Evolutionary conservation across 2,113 vertebrate genomes (phyloP).

Genomic region (Fregetta grallaria): DNA sequence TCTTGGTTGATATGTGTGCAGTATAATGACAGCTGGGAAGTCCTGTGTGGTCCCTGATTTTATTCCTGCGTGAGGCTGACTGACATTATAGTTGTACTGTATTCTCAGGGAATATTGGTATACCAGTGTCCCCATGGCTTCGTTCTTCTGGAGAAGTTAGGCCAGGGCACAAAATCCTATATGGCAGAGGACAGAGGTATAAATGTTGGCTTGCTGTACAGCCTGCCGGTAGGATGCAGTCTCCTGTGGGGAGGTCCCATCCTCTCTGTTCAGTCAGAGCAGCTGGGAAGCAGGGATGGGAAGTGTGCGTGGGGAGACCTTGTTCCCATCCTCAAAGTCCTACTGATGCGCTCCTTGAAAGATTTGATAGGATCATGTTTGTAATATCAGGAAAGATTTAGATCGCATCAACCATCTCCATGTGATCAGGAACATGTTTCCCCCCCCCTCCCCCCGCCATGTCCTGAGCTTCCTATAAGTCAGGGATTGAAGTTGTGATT

Average conservation of each 20-base stretch:
- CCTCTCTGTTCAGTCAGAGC: neutral
- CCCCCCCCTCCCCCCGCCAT: fast-evolving
- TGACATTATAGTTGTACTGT: neutral
- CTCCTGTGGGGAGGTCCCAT: neutral
- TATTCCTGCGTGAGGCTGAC: neutral
- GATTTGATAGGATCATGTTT: neutral
- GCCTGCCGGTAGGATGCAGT: neutral
- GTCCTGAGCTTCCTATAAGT: neutral
- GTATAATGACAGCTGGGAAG: neutral
- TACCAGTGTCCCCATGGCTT: neutral
- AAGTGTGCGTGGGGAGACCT: neutral
- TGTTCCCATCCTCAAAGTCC: neutral
- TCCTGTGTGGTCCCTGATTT: neutral
- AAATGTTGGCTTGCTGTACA: neutral
- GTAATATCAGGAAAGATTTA: neutral
- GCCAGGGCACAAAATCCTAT: neutral
- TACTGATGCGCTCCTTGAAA: neutral
- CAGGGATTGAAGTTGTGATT: neutral
- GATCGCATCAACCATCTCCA: fast-evolving
- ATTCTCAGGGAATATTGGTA: neutral
- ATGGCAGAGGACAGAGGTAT: neutral
- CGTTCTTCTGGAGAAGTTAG: neutral
- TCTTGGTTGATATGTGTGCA: neutral
- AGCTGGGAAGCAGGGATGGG: neutral
- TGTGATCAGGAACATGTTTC: neutral